Evolutionary conservation across 2,797 vertebrate species (phyloP).

Genomic region (Ispidina picta): DNA sequence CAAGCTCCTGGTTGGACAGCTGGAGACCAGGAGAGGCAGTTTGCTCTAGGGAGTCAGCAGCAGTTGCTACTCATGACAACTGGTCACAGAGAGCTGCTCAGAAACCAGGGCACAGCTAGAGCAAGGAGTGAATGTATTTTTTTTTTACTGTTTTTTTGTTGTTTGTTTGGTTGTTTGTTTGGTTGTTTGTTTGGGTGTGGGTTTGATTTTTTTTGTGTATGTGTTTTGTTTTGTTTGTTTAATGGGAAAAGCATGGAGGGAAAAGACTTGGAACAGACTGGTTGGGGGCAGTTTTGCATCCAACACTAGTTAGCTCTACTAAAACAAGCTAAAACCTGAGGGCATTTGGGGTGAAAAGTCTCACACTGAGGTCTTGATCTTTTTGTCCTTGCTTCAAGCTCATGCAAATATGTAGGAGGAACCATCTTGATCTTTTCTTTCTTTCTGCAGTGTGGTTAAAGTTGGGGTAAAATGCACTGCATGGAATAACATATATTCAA

Average conservation of each 20-base stretch:
- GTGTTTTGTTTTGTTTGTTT: too few species aligned
- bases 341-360: rapidly evolving
- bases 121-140: background rate
- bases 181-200: too few species aligned
- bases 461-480: background rate
- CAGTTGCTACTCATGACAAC: background rate
- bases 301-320: background rate
- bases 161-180: too few species aligned
- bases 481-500: background rate
- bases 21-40: background rate
- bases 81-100: rapidly evolving
- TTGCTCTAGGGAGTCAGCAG: background rate
- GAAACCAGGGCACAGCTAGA: background rate
- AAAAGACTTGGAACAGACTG: background rate
- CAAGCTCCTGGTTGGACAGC: background rate
- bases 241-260: background rate
- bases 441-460: background rate
- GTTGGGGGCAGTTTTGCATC: background rate
- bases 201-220: background rate
- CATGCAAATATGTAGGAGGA: background rate
- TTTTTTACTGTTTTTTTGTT: too few species aligned
- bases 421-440: background rate
- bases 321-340: background rate
- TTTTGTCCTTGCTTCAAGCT: background rate
- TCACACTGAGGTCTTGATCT: background rate